Conservation (phyloP, 2,888 invertebrate genomes). For the Nomada fucata region DNA sequence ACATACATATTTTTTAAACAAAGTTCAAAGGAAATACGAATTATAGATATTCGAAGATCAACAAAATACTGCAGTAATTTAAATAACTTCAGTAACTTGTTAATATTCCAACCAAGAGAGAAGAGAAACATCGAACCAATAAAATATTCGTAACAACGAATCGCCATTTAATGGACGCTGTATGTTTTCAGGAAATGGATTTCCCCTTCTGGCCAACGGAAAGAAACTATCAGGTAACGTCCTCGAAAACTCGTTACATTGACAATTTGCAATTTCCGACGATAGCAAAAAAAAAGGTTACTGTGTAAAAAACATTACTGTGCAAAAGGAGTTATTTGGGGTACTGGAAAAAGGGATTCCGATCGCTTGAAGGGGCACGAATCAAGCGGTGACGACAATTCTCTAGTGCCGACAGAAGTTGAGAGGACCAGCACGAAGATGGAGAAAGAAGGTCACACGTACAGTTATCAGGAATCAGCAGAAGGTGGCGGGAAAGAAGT, state of each 20-base stretch:
- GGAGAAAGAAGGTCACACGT: background rate
- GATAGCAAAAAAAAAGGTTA: background rate
- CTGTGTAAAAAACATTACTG: background rate
- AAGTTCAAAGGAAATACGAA: background rate
- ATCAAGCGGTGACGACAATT: background rate
- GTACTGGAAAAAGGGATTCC: background rate
- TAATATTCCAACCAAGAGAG: background rate
- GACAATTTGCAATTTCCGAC: background rate
- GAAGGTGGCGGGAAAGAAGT: slow-evolving; percentile 5
- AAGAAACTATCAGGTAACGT: background rate
- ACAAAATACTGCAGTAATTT: no score
- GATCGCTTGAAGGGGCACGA: background rate
- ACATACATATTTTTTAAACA: no score
- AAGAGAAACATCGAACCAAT: background rate
- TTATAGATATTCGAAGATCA: background rate
- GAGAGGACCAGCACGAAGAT: no score
- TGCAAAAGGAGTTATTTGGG: background rate
- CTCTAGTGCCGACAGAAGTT: background rate
- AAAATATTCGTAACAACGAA: background rate
- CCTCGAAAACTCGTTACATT: background rate
- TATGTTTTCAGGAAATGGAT: background rate
- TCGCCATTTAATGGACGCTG: background rate
- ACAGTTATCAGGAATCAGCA: slow-evolving; percentile 10
- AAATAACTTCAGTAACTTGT: background rate
- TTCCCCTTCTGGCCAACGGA: background rate